Conservation (phyloP, 2,113 vertebrate species). For the Plecturocebus donacophilus region DNA sequence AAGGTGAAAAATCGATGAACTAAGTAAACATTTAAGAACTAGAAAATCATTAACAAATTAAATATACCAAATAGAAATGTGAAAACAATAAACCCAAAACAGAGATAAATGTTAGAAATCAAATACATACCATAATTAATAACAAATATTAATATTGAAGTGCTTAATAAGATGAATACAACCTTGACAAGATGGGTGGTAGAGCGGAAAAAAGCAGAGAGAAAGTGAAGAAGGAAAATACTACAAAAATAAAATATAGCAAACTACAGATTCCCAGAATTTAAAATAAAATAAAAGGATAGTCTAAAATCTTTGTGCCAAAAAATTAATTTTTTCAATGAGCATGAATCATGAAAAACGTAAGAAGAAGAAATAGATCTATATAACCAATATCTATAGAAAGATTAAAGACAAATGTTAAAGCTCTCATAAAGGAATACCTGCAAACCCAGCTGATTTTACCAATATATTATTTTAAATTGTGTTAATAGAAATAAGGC, state of each 20-base stretch:
- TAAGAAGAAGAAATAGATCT: neutral
- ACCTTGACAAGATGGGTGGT: neutral
- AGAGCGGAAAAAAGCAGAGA: neutral
- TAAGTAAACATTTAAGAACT: neutral
- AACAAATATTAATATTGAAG: neutral
- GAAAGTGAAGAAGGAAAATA: neutral
- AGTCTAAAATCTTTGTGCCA: neutral
- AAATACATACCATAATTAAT: neutral
- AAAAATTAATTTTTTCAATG: neutral
- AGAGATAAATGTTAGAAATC: neutral
- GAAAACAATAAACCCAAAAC: neutral
- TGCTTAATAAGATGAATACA: neutral
- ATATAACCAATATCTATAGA: neutral
- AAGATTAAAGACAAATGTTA: neutral
- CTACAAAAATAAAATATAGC: neutral
- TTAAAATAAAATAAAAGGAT: neutral
- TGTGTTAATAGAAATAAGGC: neutral
- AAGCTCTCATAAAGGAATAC: neutral
- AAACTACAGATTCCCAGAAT: neutral
- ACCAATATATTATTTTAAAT: neutral
- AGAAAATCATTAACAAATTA: neutral
- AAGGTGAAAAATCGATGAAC: neutral
- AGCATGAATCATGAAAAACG: neutral
- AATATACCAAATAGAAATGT: neutral
- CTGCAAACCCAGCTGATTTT: neutral